These are phyloP conservation scores for Stratiolaelaps scimitus DNA, from an alignment of 1,140 invertebrate species.

Conservation along the genomic window DNA sequence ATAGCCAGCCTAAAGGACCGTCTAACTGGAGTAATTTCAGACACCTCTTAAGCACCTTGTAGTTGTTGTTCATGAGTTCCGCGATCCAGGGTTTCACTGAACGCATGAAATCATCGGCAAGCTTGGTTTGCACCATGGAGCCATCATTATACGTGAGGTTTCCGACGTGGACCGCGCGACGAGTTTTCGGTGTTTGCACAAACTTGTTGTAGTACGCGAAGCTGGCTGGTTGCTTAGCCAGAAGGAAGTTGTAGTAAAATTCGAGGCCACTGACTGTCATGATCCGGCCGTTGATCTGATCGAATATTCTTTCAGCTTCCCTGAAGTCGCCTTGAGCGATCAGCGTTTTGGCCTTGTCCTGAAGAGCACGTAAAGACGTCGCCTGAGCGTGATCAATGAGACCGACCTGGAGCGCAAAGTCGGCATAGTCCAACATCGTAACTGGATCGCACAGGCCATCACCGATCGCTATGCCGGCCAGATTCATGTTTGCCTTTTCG, in stretches of 20 bases:
- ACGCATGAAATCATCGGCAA: constrained; percentile 67
- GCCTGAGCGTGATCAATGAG: constrained; percentile 51
- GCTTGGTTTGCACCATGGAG: constrained; percentile 50
- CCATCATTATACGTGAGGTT: constrained; percentile 53
- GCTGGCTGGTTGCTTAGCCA: constrained; percentile 45
- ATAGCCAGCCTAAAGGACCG: too few relatives aligned
- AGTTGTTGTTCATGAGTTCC: constrained; percentile 49
- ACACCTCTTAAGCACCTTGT: constrained; percentile 31
- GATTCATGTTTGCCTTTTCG: constrained; percentile 38
- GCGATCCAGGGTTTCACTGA: constrained; percentile 60
- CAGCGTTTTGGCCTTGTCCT: constrained; percentile 42
- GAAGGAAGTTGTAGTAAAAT: constrained; percentile 66
- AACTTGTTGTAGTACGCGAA: constrained; percentile 42
- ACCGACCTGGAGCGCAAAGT: constrained; percentile 67
- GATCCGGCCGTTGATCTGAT: constrained; percentile 56
- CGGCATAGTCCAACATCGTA: constrained; percentile 61
- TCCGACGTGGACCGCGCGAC: constrained; percentile 67
- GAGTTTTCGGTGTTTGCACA: constrained; percentile 44
- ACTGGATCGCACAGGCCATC: constrained; percentile 70
- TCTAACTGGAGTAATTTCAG: too few relatives aligned
- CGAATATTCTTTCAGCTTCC: too few relatives aligned
- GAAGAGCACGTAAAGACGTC: constrained; percentile 49
- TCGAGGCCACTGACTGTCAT: constrained; percentile 61
- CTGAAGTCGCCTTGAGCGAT: constrained; percentile 39
- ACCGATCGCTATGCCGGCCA: constrained; percentile 58